A percentile compares a stretch with the other conserved stretches of the same genome.
These are phyloP conservation scores for Arctia plantaginis DNA, from an alignment of 2,888 invertebrate species.

Conservation along the genomic window DNA sequence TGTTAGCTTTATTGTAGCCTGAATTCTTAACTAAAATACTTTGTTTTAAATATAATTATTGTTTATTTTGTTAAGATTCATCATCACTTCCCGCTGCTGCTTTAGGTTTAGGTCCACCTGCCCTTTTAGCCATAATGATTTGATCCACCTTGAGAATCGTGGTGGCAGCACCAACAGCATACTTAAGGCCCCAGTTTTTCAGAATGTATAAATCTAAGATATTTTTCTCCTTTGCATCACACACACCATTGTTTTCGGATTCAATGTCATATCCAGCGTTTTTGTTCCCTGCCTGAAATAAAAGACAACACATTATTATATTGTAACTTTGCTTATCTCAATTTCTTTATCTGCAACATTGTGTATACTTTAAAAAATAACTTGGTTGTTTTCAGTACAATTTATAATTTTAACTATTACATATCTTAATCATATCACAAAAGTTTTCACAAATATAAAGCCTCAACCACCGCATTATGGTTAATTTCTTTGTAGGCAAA, in stretches of 20 bases:
- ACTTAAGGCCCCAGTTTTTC: conserved; percentile 98
- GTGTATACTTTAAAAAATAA: background rate
- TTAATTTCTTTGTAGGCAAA: too few species aligned
- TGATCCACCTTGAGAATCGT: conserved; percentile 98
- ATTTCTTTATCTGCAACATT: background rate
- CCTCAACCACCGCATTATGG: too few species aligned
- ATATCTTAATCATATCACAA: too few species aligned
- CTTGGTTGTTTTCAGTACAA: background rate
- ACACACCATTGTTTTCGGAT: conserved; percentile 89
- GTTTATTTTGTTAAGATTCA: conserved; percentile 84
- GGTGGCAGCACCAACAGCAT: conserved; percentile 96
- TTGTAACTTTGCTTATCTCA: background rate
- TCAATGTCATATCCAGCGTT: conserved; percentile 96
- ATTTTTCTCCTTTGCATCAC: conserved; percentile 92
- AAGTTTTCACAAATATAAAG: too few species aligned
- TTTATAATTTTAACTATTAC: background rate
- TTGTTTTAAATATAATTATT: conserved; percentile 30
- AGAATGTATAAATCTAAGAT: conserved; percentile 94
- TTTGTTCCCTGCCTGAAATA: conserved; percentile 90
- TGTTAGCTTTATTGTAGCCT: conserved; percentile 16
- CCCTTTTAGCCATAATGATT: conserved; percentile 99
- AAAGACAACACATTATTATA: conserved; percentile 6
- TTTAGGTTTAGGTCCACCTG: conserved; percentile 96
- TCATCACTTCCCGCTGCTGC: conserved; percentile 90
- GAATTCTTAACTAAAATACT: conserved; percentile 53